These are phyloP conservation scores for Dolichotis patagonum DNA, from an alignment of 2,113 vertebrate genomes.

Conservation along the genomic window DNA sequence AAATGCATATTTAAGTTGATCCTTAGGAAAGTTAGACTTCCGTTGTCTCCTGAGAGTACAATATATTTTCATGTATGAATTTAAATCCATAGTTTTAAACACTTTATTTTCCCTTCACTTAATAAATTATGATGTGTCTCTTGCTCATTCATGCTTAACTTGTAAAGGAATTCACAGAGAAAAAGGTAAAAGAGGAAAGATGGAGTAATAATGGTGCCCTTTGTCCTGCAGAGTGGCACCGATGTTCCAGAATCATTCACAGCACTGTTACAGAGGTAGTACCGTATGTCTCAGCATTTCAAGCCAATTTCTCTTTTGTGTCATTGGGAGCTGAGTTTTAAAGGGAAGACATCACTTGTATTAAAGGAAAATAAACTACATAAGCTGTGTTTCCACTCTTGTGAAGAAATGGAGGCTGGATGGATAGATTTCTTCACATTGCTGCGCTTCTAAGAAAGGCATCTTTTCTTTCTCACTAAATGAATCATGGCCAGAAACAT, in stretches of 20 bases:
- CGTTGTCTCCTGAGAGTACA: background rate
- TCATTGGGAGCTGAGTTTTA: background rate
- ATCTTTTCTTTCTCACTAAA: background rate
- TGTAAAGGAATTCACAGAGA: background rate
- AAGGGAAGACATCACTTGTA: background rate
- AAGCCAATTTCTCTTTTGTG: background rate
- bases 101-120: background rate
- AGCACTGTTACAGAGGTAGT: background rate
- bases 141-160: background rate
- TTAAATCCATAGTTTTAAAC: background rate
- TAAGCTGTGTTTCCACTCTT: background rate
- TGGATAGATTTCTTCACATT: background rate
- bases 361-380: background rate
- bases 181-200: background rate
- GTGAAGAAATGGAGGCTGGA: background rate
- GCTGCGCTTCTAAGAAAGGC: background rate
- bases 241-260: background rate
- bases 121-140: background rate
- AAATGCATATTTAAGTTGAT: background rate
- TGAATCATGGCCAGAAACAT: background rate
- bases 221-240: background rate
- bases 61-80: background rate
- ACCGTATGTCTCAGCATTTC: background rate
- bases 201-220: accelerated
- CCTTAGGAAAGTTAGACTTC: background rate